Conservation (phyloP, 2,888 invertebrate genomes). For the Steinernema hermaphroditum region DNA sequence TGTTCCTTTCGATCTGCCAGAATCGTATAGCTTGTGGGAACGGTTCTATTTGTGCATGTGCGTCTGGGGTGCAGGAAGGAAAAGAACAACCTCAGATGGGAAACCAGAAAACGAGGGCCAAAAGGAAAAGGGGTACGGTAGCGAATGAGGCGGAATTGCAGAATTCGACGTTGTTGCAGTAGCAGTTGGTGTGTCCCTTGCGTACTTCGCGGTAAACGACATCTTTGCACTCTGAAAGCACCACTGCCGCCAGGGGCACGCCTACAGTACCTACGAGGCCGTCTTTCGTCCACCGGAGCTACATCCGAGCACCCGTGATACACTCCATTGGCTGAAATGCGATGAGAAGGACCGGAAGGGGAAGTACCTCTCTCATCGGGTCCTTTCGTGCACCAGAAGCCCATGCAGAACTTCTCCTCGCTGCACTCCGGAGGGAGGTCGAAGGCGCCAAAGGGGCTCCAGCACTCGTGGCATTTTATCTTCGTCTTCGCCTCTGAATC, state of each 20-base stretch:
- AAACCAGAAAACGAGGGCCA: not conserved
- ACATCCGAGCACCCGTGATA: slow-evolving; percentile 19
- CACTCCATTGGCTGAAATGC: slow-evolving; percentile 10
- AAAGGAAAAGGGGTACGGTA: not conserved
- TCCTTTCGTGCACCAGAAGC: slow-evolving; percentile 22
- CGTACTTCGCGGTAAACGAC: not conserved
- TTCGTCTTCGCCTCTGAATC: not conserved
- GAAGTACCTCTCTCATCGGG: slow-evolving; percentile 1
- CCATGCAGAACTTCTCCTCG: slow-evolving; percentile 20
- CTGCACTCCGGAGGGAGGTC: not conserved
- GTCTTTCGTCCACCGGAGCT: not conserved
- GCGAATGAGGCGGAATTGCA: not conserved
- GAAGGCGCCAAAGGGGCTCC: not conserved
- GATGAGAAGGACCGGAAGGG: too few relatives aligned
- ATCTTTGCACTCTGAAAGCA: slow-evolving; percentile 20
- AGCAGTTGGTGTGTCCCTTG: slow-evolving; percentile 5
- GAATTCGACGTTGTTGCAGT: slow-evolving; percentile 29
- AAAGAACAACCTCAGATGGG: too few relatives aligned
- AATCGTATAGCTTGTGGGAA: too few relatives aligned
- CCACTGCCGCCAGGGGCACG: too few relatives aligned
- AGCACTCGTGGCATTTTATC: slow-evolving; percentile 19
- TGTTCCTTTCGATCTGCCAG: too few relatives aligned
- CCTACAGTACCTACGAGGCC: not conserved
- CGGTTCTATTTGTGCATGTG: too few relatives aligned
- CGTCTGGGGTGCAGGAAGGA: too few relatives aligned